Conservation (phyloP, 2,888 invertebrate species). For the Aquatica leii region DNA sequence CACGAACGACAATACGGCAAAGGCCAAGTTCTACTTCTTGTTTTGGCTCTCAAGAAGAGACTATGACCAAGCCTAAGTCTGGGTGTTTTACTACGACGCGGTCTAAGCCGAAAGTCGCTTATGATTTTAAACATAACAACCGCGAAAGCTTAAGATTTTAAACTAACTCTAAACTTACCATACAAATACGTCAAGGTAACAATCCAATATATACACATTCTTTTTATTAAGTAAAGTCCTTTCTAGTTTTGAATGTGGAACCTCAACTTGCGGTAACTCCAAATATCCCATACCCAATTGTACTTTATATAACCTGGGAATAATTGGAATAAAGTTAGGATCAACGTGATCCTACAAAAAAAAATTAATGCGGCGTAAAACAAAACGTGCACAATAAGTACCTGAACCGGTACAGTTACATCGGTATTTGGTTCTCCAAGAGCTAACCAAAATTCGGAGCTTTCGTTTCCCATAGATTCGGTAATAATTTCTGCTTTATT, state of each 20-base stretch:
- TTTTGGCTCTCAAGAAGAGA: too few species aligned
- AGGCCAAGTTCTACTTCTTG: too few species aligned
- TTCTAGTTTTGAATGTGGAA: slow-evolving; percentile 77
- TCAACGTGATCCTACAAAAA: slow-evolving; percentile 74
- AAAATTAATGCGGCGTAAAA: background rate
- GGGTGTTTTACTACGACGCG: too few species aligned
- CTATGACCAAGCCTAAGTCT: too few species aligned
- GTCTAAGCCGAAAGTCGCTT: too few species aligned
- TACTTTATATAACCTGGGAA: slow-evolving; percentile 89
- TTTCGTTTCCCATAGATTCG: slow-evolving; percentile 84
- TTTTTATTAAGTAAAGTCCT: slow-evolving; percentile 85
- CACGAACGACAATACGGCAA: too few species aligned
- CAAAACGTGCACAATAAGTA: slow-evolving; percentile 39
- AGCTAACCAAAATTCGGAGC: slow-evolving; percentile 82
- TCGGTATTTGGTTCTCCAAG: slow-evolving; percentile 70
- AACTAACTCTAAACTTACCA: slow-evolving; percentile 71
- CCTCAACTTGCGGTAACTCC: slow-evolving; percentile 93
- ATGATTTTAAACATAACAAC: too few species aligned
- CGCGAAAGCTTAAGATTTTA: too few species aligned
- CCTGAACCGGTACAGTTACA: slow-evolving; percentile 60
- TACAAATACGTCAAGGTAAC: slow-evolving; percentile 91
- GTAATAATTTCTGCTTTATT: slow-evolving; percentile 90
- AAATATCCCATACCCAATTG: slow-evolving; percentile 98
- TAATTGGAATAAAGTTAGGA: slow-evolving; percentile 69
- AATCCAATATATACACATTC: slow-evolving; percentile 96